A percentile compares a stretch with the other conserved stretches of the same genome.
phyloP scores from a whole-genome alignment of 2,797 vertebrate genomes.

The Delichon dasypus region DNA sequence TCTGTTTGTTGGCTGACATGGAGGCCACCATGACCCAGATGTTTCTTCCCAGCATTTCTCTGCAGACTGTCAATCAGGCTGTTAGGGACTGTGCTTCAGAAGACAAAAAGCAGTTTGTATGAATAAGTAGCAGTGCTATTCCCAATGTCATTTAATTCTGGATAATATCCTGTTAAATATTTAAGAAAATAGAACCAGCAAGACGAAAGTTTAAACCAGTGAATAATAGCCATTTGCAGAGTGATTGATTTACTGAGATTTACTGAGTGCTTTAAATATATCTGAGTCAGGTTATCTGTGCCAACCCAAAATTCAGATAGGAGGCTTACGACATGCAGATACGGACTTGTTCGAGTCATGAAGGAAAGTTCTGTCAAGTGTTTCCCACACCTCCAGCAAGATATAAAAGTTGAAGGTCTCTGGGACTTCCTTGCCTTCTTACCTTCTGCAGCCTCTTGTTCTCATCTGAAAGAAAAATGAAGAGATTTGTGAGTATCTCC shows the following conservation, averaged over 20 bases:
- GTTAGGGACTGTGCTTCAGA: background rate
- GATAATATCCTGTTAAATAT: constrained; percentile 7
- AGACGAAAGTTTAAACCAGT: background rate
- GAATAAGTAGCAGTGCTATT: background rate
- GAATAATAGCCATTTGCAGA: constrained; percentile 60
- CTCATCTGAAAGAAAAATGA: constrained; percentile 67
- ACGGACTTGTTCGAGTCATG: background rate
- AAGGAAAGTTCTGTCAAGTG: constrained; percentile 30
- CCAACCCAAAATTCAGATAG: constrained; percentile 64
- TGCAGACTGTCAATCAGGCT: background rate
- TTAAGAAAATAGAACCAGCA: background rate
- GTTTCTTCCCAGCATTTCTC: background rate
- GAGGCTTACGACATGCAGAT: constrained; percentile 63
- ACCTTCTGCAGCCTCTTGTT: background rate
- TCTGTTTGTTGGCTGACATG: background rate
- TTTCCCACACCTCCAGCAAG: constrained; percentile 54
- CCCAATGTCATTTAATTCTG: background rate
- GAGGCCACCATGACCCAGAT: background rate
- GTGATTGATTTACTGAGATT: constrained; percentile 56
- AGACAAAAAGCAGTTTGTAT: background rate
- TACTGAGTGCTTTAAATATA: constrained; percentile 39
- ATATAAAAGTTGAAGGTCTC: constrained; percentile 69
- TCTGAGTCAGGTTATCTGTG: constrained; percentile 33
- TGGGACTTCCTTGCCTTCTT: background rate
- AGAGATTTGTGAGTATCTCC: constrained; percentile 68